Evolutionary conservation across 2,113 vertebrate species (phyloP), one percentile per base, ranked within the genome.

Genomic region (Pseudopodoces humilis): DNA sequence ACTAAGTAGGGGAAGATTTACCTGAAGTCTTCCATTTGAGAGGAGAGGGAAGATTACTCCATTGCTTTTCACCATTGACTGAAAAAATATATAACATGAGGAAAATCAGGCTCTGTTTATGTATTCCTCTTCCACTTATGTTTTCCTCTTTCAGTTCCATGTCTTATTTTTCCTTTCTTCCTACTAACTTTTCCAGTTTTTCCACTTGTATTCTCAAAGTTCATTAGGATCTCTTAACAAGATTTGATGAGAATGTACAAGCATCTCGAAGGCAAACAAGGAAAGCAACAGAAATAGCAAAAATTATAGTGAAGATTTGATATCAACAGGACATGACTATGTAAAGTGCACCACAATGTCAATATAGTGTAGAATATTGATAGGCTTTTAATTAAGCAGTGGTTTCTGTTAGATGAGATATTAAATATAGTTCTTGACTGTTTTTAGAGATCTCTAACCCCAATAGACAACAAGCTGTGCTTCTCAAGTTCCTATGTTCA

Each of bases 211-310:
- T 68, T 95, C 39, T 70, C 90, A 79, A 52, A 93, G 37, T 39
- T 93, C 75, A 63, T 95, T 95, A 93, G 21, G 47, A 63, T 93
- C 71, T 59, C 79, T 78, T 94, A 67, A 71, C 55, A 64, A 46
- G 76, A 53, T 90, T 63, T 88, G 68, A 88, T 0, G 9, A 81
- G 88, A 68, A 68, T 64, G 63, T 83, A 20, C 82, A 92, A 94
- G 83, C 64, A 67, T 96, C 64, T 94, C 31, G 15, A 86, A 92
- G 81, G 69, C 72, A 70, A 72, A 67, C 70, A 84, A 72, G 78
- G 74, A 83, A 74, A 85, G 63, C 5, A 3, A 52, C 35, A 83
- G 52, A 47, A 92, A 69, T 23, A 70, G 47, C 55, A 90, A 81
- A 90, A 90, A 28, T 49, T n/a, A 37, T 37, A 55, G 44, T 78